Evolutionary conservation across 2,113 vertebrate species (phyloP).

Genomic region (Leptobrachium leishanense): DNA sequence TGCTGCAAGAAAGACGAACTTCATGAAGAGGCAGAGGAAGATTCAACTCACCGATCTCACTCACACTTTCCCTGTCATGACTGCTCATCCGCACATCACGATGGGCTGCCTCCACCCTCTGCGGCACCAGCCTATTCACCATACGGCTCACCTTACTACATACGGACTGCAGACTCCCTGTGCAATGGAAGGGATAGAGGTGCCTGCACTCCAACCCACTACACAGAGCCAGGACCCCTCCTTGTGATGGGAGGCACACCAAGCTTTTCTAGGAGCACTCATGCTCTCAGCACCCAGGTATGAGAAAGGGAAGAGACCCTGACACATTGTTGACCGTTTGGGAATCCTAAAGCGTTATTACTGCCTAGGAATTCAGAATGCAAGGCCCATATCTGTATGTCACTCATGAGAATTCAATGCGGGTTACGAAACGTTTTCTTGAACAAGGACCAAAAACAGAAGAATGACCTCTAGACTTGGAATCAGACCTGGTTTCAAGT

Average conservation of each 20-base stretch:
- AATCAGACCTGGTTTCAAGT: too few species aligned
- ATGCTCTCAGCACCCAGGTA: conserved; percentile 43
- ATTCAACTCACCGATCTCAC: conserved; percentile 64
- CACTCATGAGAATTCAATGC: neutral
- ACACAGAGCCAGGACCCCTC: conserved; percentile 77
- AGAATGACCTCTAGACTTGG: neutral
- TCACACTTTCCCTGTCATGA: conserved; percentile 66
- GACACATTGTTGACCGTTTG: neutral
- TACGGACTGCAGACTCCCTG: conserved; percentile 82
- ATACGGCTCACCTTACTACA: conserved; percentile 85
- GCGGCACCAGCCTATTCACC: conserved; percentile 80
- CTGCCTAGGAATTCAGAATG: conserved; percentile 20
- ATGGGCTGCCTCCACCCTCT: conserved; percentile 62
- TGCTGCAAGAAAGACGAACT: conserved; percentile 96
- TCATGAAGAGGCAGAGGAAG: conserved; percentile 68
- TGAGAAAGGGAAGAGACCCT: conserved; percentile 5
- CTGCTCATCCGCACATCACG: conserved; percentile 58
- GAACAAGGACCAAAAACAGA: neutral
- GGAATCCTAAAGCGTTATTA: neutral
- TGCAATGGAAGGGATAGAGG: conserved; percentile 86
- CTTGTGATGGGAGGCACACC: conserved; percentile 69
- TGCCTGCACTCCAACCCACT: conserved; percentile 78
- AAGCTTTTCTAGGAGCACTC: conserved; percentile 35
- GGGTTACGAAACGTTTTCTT: neutral
- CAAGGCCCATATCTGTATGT: neutral